These are phyloP conservation scores for Papilio helenus DNA, from an alignment of 1,140 invertebrate species.

Conservation along the genomic window DNA sequence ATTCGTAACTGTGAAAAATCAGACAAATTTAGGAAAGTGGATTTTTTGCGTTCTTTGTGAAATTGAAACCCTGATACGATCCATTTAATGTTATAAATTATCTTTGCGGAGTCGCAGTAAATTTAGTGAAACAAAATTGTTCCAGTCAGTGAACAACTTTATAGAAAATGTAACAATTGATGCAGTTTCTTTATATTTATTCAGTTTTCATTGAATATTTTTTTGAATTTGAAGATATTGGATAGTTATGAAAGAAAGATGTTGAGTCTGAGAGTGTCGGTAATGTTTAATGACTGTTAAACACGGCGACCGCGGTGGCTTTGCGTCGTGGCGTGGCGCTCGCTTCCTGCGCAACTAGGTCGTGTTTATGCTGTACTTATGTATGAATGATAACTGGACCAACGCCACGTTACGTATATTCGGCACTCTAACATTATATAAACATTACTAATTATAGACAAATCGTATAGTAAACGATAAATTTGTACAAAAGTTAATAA, in stretches of 20 bases:
- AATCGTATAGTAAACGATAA: neutral
- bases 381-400: constrained; percentile 70
- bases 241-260: constrained; percentile 15
- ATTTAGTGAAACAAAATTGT: neutral
- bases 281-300: constrained; percentile 71
- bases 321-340: constrained; percentile 44
- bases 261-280: constrained; percentile 60
- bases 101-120: neutral
- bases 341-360: constrained; percentile 72
- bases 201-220: neutral
- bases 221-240: neutral
- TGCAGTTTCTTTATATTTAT: neutral
- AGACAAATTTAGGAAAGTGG: constrained; percentile 57
- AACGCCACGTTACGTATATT: constrained; percentile 45
- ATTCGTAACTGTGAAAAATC: constrained; percentile 61
- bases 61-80: constrained; percentile 35
- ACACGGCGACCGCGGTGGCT: constrained; percentile 59
- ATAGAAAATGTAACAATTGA: neutral
- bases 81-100: constrained; percentile 35
- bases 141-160: neutral
- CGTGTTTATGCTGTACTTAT: constrained; percentile 63
- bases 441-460: constrained; percentile 10
- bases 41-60: constrained; percentile 37
- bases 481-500: neutral
- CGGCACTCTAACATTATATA: neutral